Evolutionary conservation across 2,113 vertebrate species (phyloP).

Genomic region (Plestiodon gilberti): DNA sequence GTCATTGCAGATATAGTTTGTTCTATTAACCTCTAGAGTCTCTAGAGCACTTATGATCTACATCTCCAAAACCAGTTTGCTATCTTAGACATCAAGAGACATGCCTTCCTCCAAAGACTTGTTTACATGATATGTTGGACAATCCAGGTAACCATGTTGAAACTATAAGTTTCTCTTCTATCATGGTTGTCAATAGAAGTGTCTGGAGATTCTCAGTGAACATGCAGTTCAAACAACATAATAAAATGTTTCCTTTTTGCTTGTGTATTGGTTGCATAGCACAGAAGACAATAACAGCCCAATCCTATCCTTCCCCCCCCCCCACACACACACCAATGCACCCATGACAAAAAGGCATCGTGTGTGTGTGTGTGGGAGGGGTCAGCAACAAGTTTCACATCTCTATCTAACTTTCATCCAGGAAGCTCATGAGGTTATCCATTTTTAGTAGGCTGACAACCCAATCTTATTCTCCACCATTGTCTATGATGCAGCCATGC

Average conservation of each 20-base stretch:
- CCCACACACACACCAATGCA: too few relatives aligned
- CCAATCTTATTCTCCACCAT: too few relatives aligned
- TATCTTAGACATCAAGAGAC: neutral
- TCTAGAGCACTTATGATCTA: neutral
- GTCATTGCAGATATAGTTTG: neutral
- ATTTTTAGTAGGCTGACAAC: too few relatives aligned
- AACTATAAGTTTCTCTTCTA: neutral
- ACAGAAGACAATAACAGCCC: too few relatives aligned
- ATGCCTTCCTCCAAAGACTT: neutral
- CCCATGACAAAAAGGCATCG: too few relatives aligned
- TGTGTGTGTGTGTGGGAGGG: too few relatives aligned
- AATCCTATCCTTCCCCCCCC: too few relatives aligned
- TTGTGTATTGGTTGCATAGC: neutral
- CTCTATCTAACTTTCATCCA: too few relatives aligned
- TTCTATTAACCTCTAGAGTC: neutral
- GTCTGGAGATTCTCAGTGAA: neutral
- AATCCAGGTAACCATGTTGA: neutral
- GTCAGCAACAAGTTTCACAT: neutral
- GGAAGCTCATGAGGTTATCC: too few relatives aligned
- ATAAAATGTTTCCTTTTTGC: neutral
- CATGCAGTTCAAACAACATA: neutral
- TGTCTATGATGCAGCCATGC: too few relatives aligned
- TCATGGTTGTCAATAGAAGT: neutral
- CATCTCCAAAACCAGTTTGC: neutral
- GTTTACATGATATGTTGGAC: neutral